Conservation (phyloP, 2,888 invertebrate species). For the Pseudoips prasinana region DNA sequence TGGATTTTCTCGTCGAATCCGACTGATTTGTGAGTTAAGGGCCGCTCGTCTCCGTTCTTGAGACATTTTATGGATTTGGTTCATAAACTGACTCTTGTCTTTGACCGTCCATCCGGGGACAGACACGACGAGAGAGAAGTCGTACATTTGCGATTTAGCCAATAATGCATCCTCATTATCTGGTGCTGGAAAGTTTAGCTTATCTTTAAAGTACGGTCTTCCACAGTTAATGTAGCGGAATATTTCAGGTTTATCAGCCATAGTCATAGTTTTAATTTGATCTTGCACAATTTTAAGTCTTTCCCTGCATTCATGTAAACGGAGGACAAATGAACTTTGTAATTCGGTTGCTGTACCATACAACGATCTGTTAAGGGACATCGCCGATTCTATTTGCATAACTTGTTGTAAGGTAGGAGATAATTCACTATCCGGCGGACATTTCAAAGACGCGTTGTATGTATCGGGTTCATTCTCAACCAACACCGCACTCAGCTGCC, state of each 20-base stretch:
- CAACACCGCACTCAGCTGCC: constrained; percentile 37
- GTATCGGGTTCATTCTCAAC: constrained; percentile 40
- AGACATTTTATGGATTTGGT: constrained; percentile 67
- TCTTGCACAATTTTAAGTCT: constrained; percentile 42
- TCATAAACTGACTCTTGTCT: constrained; percentile 80
- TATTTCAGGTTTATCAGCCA: constrained; percentile 12
- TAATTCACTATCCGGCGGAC: no score
- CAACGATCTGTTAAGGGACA: constrained; percentile 60
- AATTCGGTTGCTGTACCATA: constrained; percentile 54
- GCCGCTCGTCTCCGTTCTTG: constrained; percentile 39
- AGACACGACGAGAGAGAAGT: constrained; percentile 68
- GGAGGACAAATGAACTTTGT: constrained; percentile 45
- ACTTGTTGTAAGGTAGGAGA: constrained; percentile 11
- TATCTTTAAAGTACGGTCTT: constrained; percentile 86
- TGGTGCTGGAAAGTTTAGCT: constrained; percentile 68
- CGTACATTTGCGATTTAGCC: constrained; percentile 56
- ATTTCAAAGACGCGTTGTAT: no score
- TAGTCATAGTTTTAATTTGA: not conserved
- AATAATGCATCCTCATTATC: constrained; percentile 84
- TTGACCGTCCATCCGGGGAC: constrained; percentile 79
- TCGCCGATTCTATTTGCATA: constrained; percentile 44
- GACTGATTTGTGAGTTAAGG: constrained; percentile 39
- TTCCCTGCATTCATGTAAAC: constrained; percentile 56
- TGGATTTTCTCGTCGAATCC: constrained; percentile 26
- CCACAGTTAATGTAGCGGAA: constrained; percentile 68